Conservation (phyloP, 2,113 vertebrate genomes). For the Esox niger region DNA sequence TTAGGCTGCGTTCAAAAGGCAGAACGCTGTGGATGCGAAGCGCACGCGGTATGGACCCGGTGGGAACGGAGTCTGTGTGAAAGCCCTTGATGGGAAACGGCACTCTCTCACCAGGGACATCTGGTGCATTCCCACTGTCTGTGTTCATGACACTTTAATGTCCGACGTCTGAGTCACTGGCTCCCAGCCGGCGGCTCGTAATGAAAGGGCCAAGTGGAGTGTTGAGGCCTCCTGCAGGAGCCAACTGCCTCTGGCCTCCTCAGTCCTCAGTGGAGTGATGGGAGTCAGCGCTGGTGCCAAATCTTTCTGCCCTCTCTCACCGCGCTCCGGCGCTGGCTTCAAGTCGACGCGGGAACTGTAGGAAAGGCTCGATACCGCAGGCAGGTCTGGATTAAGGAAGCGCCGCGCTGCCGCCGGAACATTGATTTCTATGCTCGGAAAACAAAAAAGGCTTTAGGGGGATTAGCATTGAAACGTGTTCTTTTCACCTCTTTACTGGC, state of each 20-base stretch:
- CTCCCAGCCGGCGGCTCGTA: not conserved
- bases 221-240: not conserved
- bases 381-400: slow-evolving; percentile 30
- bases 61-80: too few species aligned
- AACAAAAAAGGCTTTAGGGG: slow-evolving; percentile 13
- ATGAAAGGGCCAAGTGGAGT: slow-evolving; percentile 27
- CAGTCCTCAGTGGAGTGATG: slow-evolving; percentile 21
- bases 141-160: too few species aligned
- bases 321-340: too few species aligned
- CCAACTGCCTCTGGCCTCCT: slow-evolving; percentile 32
- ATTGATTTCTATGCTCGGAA: slow-evolving; percentile 30
- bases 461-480: slow-evolving; percentile 19
- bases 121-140: too few species aligned
- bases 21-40: too few species aligned
- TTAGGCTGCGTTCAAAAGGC: too few species aligned
- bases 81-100: too few species aligned
- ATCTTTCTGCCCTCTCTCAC: slow-evolving; percentile 32
- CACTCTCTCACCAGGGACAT: too few species aligned
- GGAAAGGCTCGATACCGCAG: slow-evolving; percentile 24
- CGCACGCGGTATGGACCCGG: too few species aligned
- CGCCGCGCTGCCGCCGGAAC: slow-evolving; percentile 16
- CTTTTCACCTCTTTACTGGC: not conserved
- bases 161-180: too few species aligned
- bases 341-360: too few species aligned
- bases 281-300: slow-evolving; percentile 14